Evolutionary conservation across 1,140 invertebrate genomes (phyloP).

Genomic region (Drosophila willistoni): DNA sequence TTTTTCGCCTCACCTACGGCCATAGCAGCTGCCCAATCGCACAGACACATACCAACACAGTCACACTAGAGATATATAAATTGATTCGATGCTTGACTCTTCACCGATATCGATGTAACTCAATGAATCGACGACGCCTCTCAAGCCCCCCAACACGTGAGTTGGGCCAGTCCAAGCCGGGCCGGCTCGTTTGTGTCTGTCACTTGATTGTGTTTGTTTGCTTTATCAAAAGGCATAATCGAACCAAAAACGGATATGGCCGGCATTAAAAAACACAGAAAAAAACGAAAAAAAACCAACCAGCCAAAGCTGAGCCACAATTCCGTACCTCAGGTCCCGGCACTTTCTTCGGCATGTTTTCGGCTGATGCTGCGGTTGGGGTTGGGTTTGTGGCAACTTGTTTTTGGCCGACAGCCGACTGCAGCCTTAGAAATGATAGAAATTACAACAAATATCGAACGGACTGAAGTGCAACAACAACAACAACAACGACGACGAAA

Average conservation of each 20-base stretch:
- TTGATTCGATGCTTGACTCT: constrained; percentile 20
- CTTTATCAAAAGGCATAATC: constrained; percentile 76
- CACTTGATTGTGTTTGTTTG: constrained; percentile 43
- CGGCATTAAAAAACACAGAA: constrained; percentile 49
- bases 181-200: constrained; percentile 16
- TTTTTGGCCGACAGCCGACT: constrained; percentile 49
- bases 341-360: constrained; percentile 63
- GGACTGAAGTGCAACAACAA: constrained; percentile 33
- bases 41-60: constrained; percentile 20
- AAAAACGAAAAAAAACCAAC: constrained; percentile 22
- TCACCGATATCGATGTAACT: constrained; percentile 63
- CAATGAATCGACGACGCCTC: constrained; percentile 42
- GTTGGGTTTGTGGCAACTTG: constrained; percentile 42
- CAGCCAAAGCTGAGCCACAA: constrained; percentile 56
- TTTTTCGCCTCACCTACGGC: constrained; percentile 65
- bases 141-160: constrained; percentile 9
- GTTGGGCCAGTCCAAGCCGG: background rate
- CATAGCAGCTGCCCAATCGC: constrained; percentile 40
- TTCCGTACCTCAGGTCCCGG: constrained; percentile 26
- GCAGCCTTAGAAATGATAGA: constrained; percentile 64
- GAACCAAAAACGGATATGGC: constrained; percentile 78
- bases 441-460: constrained; percentile 37
- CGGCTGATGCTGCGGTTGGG: constrained; percentile 27
- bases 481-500: constrained; percentile 26
- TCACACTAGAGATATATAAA: background rate